Evolutionary conservation across 2,113 vertebrate species (phyloP), one percentile per base, ranked within the genome.

Genomic region (Nycticryphes semicollaris): DNA sequence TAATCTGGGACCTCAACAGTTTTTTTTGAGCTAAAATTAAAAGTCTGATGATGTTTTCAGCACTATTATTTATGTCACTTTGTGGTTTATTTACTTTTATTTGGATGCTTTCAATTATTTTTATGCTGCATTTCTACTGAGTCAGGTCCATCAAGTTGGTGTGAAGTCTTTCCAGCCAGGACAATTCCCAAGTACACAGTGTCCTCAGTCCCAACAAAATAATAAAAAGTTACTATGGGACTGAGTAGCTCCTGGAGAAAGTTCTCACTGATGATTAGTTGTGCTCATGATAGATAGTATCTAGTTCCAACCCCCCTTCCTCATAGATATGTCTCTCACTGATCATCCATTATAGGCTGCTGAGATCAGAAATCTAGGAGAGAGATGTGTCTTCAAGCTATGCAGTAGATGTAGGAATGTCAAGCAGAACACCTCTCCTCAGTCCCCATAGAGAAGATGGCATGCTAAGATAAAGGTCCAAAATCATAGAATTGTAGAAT

Each of bases 11-110:
- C 45, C 41, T 92, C 54, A 50, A 41, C 16, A 43, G 2, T 2
- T 2, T 74, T 72, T 80, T 89, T 18, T 39, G 11, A 66, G 68
- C 73, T 84, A 92, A 96, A 95, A 94, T 94, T 89, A 72, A 57
- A 62, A 90, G 31, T 24, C 43, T 79, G 35, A 80, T 72, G 21
- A 75, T 89, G 78, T 54, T 87, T 84, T 60, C 77, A 86, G 25
- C 59, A 47, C 47, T 79, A 25, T 83, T 82, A 93, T 79, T 90
- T 92, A 80, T 79, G 70, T 18, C 31, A 21, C 15, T 79, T 43
- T 76, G 69, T 57, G 76, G 87, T 63, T 93, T 83, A 41, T 87
- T 90, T 88, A 62, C 30, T 66, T 86, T 68, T 94, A 76, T 87
- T 74, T 94, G 79, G 80, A 54, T 66, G 28, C 35, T 90, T 89